Base-by-base conservation (phyloP, 2,888 invertebrate genomes). In the Artemia sp. region DNA sequence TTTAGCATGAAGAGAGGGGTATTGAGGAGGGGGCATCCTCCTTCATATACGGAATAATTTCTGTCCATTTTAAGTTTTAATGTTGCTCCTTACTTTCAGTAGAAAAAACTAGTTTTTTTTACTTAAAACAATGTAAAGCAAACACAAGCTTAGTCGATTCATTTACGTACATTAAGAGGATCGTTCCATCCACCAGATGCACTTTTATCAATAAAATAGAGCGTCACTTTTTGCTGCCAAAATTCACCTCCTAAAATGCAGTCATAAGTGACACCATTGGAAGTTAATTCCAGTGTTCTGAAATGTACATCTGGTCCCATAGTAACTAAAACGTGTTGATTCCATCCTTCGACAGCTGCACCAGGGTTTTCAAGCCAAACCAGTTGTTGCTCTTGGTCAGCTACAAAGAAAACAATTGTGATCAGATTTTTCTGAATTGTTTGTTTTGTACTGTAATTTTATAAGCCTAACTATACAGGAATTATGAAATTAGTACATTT, bases 311-410 rank as follows among this genome's bases (percentile, higher is more conserved):
- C 75, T 2, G 74, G 73, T 1, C 74, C 75, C 50, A 72, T 72
- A 14, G 71, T 72, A 51, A 72, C 69, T 14, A 75, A 52, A 9
- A 74, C 66, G 70, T 75, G 74, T 51, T 75, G 74, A 11, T 52
- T 67, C 76, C 76, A 76, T 1, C 73, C 73, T 11, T 69, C 51
- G 2, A 69, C 58, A 8, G 69, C 72, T 0, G 38, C 51, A 1
- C 74, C 74, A 5, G 74, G 74, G 69, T 76, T 76, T 73, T 75
- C 74, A 52, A 75, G 58, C 74, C 74, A 76, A n/a, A 73, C 69
- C 14, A 75, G 69, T 24, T 72, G 68, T 64, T 70, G 69, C 14
- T 69, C 67, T 51, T 71, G 52, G 11, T 51, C 71, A 67, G 69
- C 71, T 71, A 67, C 7, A 51, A 51, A 38, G 38, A 38, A 38